A percentile compares a stretch with the other conserved stretches of the same genome.
Evolutionary conservation across 2,113 vertebrate species (phyloP).

Genomic region (Halcyon malimbica): DNA sequence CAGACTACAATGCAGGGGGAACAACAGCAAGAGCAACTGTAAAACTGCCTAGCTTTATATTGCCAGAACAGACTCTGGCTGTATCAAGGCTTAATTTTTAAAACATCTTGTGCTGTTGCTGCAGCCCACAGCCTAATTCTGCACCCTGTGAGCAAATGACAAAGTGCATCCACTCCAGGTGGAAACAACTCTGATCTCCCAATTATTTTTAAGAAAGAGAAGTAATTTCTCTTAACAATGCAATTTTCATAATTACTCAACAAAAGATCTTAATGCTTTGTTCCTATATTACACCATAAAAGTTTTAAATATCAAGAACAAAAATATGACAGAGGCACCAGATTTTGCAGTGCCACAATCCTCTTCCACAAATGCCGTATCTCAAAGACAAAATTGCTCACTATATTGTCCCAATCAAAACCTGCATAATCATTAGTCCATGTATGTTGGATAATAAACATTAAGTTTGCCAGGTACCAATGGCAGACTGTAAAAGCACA

Average conservation of each 20-base stretch:
- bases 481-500: background rate
- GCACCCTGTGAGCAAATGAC: background rate
- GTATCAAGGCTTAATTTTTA: background rate
- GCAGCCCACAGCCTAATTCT: background rate
- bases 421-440: background rate
- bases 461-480: background rate
- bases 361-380: background rate
- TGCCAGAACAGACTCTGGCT: background rate
- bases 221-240: background rate
- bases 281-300: background rate
- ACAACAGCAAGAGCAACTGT: background rate
- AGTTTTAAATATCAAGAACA: background rate
- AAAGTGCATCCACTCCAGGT: background rate
- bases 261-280: background rate
- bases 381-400: background rate
- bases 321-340: fast-evolving
- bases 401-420: background rate
- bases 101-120: background rate
- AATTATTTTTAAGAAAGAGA: background rate
- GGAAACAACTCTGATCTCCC: background rate
- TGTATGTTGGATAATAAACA: background rate
- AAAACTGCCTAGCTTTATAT: background rate
- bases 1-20: background rate
- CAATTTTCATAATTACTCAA: background rate
- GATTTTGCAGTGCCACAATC: background rate